Base-by-base conservation (phyloP, 2,888 invertebrate species). In the Barypeithes pellucidus region DNA sequence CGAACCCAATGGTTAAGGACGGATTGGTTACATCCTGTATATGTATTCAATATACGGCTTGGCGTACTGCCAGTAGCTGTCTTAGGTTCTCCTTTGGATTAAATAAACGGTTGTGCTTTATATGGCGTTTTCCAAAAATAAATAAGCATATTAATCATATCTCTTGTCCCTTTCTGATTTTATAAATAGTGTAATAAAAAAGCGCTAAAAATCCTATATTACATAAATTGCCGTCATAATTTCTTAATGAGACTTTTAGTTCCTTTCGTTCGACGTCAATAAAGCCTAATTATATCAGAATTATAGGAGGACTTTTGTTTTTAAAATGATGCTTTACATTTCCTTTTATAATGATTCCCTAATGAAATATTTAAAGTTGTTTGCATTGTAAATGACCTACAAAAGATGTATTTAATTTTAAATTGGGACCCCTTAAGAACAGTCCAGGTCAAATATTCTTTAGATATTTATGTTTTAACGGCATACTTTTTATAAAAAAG, bases 291-390 rank as follows among this genome's bases (percentile, higher is more conserved):
- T 50, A n/a, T 22, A 50, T 22, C 3, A 50, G 22, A 50, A 50
- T 50, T 50, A 50, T 50, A 0, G 5, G n/a, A 22, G 9, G 4
- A 22, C 50, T 50, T 50, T 50, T 50, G 50, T 50, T 45, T 45
- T 45, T 18, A 22, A 50, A 50, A 22, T n/a, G 22, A 20, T 50
- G 3, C 22, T 24, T 22, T 3, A 24, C 50, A 50, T 50, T 50
- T 50, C n/a, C 22, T 50, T 2, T 22, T 5, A 12, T 24, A 50
- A 22, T 22, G 20, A 24, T 50, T 22, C 12, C 22, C 18, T 50
- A 50, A 50, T 50, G 22, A 50, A 50, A 50, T 50, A 50, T 50
- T 22, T 22, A 22, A 22, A 50, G 50, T 50, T 20, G 22, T 50
- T 50, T 24, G 50, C 50, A 11, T n/a, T 50, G 22, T 22, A 50